phyloP scores from a whole-genome alignment of 2,797 vertebrate genomes.

The Amphiprion clarkii region DNA sequence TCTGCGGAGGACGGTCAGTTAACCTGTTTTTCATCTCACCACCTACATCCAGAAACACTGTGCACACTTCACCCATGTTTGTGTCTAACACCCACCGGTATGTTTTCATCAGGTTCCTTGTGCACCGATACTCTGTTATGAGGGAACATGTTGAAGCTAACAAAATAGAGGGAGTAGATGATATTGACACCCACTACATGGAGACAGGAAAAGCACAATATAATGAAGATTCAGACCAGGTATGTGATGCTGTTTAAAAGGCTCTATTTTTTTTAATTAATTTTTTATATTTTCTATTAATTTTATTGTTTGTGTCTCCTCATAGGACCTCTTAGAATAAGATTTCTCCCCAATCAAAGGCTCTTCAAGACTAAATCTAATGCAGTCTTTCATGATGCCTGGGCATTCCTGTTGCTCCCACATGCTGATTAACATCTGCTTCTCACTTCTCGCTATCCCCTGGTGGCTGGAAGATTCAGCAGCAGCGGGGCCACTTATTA shows the following conservation, averaged over 20 bases:
- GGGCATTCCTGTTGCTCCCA: slow-evolving; percentile 55
- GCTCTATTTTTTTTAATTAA: background rate
- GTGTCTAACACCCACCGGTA: slow-evolving; percentile 1
- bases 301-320: slow-evolving; percentile 42
- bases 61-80: background rate
- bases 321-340: slow-evolving; percentile 85
- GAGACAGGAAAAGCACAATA: slow-evolving; percentile 84
- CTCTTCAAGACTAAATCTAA: slow-evolving; percentile 49
- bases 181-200: slow-evolving; percentile 80
- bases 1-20: slow-evolving; percentile 94
- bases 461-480: slow-evolving; percentile 60
- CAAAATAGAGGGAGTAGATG: slow-evolving; percentile 89
- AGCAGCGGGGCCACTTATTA: slow-evolving; percentile 20
- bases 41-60: background rate
- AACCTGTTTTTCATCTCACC: background rate
- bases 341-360: slow-evolving; percentile 19
- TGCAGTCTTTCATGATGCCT: slow-evolving; percentile 47
- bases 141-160: slow-evolving; percentile 90
- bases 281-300: background rate
- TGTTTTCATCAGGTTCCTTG: slow-evolving; percentile 88
- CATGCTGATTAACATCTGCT: slow-evolving; percentile 69
- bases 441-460: slow-evolving; percentile 59
- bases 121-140: slow-evolving; percentile 93
- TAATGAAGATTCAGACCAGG: slow-evolving; percentile 96
- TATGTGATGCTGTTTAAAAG: slow-evolving; percentile 55